phyloP scores from a whole-genome alignment of 2,888 invertebrate species.

The Dasysyrphus tricinctus region DNA sequence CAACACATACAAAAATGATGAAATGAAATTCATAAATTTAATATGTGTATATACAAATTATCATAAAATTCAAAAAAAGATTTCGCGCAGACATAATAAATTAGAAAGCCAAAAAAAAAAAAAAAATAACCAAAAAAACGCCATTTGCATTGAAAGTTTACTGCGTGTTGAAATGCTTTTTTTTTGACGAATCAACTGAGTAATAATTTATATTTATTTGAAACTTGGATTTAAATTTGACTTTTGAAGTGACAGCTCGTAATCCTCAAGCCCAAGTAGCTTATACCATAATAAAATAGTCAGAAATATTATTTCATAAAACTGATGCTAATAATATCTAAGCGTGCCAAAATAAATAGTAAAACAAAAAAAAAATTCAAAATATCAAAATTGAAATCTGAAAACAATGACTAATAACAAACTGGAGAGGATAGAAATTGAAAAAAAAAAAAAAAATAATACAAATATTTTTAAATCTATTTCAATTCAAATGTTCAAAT shows the following conservation, averaged over 20 bases:
- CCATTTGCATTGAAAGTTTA: conserved; percentile 48
- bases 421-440: conserved; percentile 40
- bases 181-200: conserved; percentile 31
- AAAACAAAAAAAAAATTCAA: not conserved
- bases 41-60: not conserved
- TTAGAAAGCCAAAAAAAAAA: conserved; percentile 37
- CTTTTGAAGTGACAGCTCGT: conserved; percentile 49
- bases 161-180: conserved; percentile 51
- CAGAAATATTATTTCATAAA: conserved; percentile 32
- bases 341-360: conserved; percentile 58
- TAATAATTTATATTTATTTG: conserved; percentile 57
- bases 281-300: conserved; percentile 20
- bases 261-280: conserved; percentile 33
- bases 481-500: too few relatives aligned
- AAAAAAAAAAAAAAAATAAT: too few relatives aligned
- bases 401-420: conserved; percentile 26
- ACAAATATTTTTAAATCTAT: too few relatives aligned
- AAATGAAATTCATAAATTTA: conserved; percentile 20
- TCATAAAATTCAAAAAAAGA: conserved; percentile 47
- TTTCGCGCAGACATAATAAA: conserved; percentile 65
- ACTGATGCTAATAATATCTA: conserved; percentile 30
- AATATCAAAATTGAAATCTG: conserved; percentile 1
- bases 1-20: conserved; percentile 7
- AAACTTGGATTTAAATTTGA: conserved; percentile 52
- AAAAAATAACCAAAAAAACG: too few relatives aligned